Conservation (phyloP, 2,113 vertebrate species). For the Xiphophorus maculatus region DNA sequence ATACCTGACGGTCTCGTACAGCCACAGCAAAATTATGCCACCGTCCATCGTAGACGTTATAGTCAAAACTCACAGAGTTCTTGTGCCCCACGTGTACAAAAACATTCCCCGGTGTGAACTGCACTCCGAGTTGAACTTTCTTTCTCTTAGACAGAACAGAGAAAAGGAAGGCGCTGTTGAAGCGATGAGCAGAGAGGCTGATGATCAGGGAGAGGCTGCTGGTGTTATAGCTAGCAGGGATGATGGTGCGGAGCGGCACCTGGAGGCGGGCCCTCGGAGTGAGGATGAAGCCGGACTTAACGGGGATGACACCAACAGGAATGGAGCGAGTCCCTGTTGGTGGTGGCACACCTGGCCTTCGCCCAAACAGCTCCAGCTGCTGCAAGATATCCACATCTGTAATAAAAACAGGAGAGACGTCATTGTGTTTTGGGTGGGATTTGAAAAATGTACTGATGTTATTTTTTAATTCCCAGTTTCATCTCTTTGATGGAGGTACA, state of each 20-base stretch:
- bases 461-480: not conserved
- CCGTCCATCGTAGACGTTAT: constrained; percentile 90
- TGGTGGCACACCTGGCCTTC: constrained; percentile 64
- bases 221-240: constrained; percentile 80
- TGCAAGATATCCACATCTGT: constrained; percentile 96
- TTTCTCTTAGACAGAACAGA: constrained; percentile 85
- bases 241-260: constrained; percentile 79
- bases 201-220: constrained; percentile 87
- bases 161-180: constrained; percentile 94
- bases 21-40: constrained; percentile 93
- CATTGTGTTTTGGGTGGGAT: not conserved
- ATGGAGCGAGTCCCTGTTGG: constrained; percentile 64
- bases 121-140: constrained; percentile 92
- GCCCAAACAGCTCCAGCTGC: constrained; percentile 88
- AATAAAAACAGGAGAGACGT: constrained; percentile 52
- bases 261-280: constrained; percentile 87
- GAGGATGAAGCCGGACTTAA: constrained; percentile 92
- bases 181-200: constrained; percentile 90
- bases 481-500: not conserved
- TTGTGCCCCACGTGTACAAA: constrained; percentile 87
- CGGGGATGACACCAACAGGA: constrained; percentile 89
- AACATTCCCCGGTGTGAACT: constrained; percentile 87
- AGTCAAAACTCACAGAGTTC: constrained; percentile 89
- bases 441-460: not conserved
- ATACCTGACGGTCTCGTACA: constrained; percentile 83